phyloP scores from a whole-genome alignment of 2,113 vertebrate species.

The Aegotheles bennettii region DNA sequence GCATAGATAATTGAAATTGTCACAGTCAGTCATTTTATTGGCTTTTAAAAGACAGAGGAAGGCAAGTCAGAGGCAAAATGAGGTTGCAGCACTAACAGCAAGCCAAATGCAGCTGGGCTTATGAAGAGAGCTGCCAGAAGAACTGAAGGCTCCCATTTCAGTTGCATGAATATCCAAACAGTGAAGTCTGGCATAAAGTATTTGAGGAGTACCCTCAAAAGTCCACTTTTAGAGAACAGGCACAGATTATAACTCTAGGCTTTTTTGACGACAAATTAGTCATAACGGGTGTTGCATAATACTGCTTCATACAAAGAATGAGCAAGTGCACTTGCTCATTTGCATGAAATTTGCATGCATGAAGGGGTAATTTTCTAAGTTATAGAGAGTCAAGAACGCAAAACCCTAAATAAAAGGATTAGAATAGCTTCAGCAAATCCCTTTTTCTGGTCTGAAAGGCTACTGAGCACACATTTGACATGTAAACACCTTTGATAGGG shows the following conservation, averaged over 20 bases:
- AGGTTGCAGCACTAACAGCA: not conserved
- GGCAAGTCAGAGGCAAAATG: not conserved
- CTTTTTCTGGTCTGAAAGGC: not conserved
- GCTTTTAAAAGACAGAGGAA: constrained; percentile 10
- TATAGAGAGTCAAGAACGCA: not conserved
- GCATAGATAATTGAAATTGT: not conserved
- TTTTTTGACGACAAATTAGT: constrained; percentile 45
- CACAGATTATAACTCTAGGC: constrained; percentile 25
- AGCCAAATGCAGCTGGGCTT: constrained; percentile 40
- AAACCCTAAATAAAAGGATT: not conserved
- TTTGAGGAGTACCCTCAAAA: constrained; percentile 49
- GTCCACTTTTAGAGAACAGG: constrained; percentile 41
- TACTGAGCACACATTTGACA: not conserved
- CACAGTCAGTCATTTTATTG: not conserved
- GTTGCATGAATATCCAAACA: constrained; percentile 40
- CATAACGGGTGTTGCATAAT: constrained; percentile 1
- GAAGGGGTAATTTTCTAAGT: not conserved
- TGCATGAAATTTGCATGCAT: not conserved
- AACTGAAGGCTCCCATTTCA: constrained; percentile 32
- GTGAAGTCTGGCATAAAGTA: constrained; percentile 41
- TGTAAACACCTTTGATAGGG: not conserved
- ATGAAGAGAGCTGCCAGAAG: not conserved
- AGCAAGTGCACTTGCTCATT: not conserved
- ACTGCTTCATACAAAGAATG: not conserved
- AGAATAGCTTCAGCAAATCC: not conserved